Base-by-base conservation (phyloP, 2,888 invertebrate species). In the Pyrochroa serraticornis region DNA sequence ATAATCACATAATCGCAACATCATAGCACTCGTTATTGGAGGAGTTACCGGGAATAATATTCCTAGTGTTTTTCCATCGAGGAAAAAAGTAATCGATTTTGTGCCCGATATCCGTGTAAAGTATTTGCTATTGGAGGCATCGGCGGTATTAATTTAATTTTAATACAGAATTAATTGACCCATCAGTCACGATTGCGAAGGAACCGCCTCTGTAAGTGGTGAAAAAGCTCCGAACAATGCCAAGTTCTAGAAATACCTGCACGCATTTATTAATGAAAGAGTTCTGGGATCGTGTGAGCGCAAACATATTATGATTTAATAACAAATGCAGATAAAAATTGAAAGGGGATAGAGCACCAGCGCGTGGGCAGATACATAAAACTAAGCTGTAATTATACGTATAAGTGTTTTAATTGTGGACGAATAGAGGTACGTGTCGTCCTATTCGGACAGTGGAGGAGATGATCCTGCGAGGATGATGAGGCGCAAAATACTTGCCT, bases 351-450 rank as follows among this genome's bases (percentile, higher is more conserved):
- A 69, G 67, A 67, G 62, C 58, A 62, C 56, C 37, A 64, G 68
- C 71, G 77, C 77, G 77, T 77, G 77, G 77, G 77, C 75, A 75
- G 75, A 68, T 69, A 73, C 76, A 77, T 75, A 75, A 76, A 76
- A 75, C 77, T 71, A 75, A 74, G 72, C 75, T 74, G 75, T 77
- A 77, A 78, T 78, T 78, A 78, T 75, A 76, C 74, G 73, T 75
- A 76, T 76, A 75, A 77, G 78, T 76, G 77, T 78, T 78, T 78
- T 78, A 78, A 78, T 78, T 78, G 78, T 77, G 75, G 72, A 75
- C 75, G 76, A 75, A 76, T 72, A 70, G 73, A 72, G 72, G 71
- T 74, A 73, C 74, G 75, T 73, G 76, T 75, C 74, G 72, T 74
- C 71, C 65, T 65, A 66, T 68, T 60, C 58, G 69, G 58, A 69